Evolutionary conservation across 2,797 vertebrate genomes (phyloP).

Genomic region (Lepus townsendii): DNA sequence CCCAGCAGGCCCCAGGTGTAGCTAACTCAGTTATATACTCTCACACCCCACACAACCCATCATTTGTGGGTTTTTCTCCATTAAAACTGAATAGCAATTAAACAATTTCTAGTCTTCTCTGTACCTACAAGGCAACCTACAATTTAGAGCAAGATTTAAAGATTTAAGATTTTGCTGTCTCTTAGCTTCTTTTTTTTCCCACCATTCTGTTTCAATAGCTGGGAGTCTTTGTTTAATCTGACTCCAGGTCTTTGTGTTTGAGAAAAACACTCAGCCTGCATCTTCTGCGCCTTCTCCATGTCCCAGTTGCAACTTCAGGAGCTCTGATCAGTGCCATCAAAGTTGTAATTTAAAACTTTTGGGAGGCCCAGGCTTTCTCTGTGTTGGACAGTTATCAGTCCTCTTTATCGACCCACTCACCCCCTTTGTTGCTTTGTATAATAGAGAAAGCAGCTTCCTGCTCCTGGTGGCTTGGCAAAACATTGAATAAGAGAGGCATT

Average conservation of each 20-base stretch:
- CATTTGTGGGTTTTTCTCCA: conserved; percentile 50
- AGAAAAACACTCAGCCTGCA: conserved; percentile 54
- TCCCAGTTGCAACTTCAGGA: conserved; percentile 59
- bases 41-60: background rate
- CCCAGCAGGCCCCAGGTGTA: background rate
- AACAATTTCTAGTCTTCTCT: conserved; percentile 56
- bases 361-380: conserved; percentile 49
- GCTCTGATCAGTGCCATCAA: background rate
- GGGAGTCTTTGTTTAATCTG: conserved; percentile 60
- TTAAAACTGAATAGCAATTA: conserved; percentile 44
- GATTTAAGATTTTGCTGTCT: background rate
- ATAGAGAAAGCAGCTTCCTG: conserved; percentile 62
- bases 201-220: background rate
- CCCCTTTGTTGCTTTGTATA: conserved; percentile 58
- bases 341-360: conserved; percentile 73
- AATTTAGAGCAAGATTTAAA: conserved; percentile 68
- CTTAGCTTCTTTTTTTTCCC: background rate
- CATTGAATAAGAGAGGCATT: background rate
- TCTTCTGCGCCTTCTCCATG: conserved; percentile 56
- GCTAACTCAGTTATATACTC: conserved; percentile 14
- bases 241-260: conserved; percentile 45
- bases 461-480: conserved; percentile 55
- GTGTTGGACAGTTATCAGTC: conserved; percentile 58
- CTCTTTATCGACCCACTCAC: conserved; percentile 6
- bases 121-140: background rate